Evolutionary conservation across 1,140 invertebrate genomes (phyloP).

Genomic region (Saccostrea cuccullata): DNA sequence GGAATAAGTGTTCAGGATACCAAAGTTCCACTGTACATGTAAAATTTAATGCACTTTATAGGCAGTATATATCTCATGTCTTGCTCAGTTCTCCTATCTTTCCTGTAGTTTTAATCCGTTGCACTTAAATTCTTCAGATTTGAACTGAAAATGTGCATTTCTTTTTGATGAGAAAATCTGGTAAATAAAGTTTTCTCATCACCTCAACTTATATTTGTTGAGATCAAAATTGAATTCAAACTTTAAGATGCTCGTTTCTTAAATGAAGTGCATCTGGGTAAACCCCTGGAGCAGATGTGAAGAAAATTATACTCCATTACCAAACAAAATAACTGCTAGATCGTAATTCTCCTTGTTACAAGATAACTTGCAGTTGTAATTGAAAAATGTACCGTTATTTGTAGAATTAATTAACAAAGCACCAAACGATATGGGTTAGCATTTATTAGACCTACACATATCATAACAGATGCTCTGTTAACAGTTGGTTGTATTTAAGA

Average conservation of each 20-base stretch:
- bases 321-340: slow-evolving; percentile 11
- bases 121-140: not conserved
- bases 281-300: not conserved
- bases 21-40: too few relatives aligned
- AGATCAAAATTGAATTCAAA: slow-evolving; percentile 24
- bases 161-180: not conserved
- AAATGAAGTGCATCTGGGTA: slow-evolving; percentile 30
- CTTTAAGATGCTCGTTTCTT: slow-evolving; percentile 27
- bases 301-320: slow-evolving; percentile 4
- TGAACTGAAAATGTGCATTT: not conserved
- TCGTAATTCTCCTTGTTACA: not conserved
- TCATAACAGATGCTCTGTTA: not conserved
- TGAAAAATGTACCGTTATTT: not conserved
- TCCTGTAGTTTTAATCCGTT: not conserved
- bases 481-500: not conserved
- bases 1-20: too few relatives aligned
- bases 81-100: not conserved
- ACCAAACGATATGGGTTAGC: not conserved
- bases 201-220: not conserved
- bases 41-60: not conserved
- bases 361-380: not conserved
- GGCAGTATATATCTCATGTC: not conserved
- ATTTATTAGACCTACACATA: slow-evolving; percentile 1
- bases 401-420: not conserved
- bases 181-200: not conserved